phyloP scores from a whole-genome alignment of 2,113 vertebrate species.

The Galemys pyrenaicus region DNA sequence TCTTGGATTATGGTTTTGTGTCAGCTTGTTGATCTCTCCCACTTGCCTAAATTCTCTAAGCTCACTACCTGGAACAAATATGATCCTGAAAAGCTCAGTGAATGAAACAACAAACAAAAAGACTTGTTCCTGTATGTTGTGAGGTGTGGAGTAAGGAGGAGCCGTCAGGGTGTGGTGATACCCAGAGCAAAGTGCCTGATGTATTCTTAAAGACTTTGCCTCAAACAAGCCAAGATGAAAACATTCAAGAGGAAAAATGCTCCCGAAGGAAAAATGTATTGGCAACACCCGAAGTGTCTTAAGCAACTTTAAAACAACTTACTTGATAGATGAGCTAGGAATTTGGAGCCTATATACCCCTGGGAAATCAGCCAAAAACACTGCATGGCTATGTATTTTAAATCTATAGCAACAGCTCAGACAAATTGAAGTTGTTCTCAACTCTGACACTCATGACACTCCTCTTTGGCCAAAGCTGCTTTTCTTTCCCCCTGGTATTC shows the following conservation, averaged over 20 bases:
- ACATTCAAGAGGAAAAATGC: background rate
- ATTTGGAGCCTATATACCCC: conserved; percentile 61
- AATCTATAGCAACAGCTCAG: conserved; percentile 30
- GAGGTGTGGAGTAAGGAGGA: conserved; percentile 21
- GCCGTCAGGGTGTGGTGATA: background rate
- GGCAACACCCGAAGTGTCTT: conserved; percentile 48
- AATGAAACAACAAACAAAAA: background rate
- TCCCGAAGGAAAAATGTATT: conserved; percentile 33
- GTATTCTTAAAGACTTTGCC: background rate
- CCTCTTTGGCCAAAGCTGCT: conserved; percentile 18
- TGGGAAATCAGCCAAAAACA: conserved; percentile 65
- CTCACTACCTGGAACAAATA: background rate
- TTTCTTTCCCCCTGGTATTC: conserved; percentile 12
- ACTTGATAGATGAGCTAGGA: conserved; percentile 68
- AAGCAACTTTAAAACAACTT: conserved; percentile 57
- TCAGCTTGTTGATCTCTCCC: conserved; percentile 38
- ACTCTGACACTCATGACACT: conserved; percentile 33
- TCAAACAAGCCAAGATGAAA: conserved; percentile 63
- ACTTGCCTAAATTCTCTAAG: conserved; percentile 29
- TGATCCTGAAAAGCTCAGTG: background rate
- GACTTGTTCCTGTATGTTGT: background rate
- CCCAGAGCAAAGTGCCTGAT: background rate
- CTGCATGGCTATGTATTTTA: conserved; percentile 32
- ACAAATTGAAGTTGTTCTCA: conserved; percentile 50
- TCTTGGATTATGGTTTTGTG: conserved; percentile 51